A percentile compares a stretch with the other conserved stretches of the same genome.
Conservation (phyloP, 2,113 vertebrate genomes). For the Pica pica region DNA sequence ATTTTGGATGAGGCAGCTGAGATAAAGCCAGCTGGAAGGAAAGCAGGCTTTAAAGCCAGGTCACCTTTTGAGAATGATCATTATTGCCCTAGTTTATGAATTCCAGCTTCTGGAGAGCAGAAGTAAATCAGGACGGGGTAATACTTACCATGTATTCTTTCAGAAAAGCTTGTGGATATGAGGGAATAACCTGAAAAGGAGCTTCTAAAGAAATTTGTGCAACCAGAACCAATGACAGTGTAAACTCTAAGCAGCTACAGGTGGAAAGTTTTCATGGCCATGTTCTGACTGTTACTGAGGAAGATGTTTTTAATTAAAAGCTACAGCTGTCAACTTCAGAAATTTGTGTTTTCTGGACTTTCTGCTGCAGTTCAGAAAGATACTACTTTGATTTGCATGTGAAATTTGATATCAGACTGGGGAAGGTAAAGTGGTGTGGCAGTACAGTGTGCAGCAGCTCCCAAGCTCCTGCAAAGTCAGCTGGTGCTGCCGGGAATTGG, state of each 20-base stretch:
- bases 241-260: background rate
- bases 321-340: background rate
- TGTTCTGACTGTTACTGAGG: background rate
- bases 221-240: background rate
- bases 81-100: background rate
- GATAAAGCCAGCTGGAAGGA: background rate
- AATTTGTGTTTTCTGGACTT: background rate
- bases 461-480: background rate
- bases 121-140: background rate
- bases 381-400: background rate
- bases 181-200: background rate
- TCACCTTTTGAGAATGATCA: background rate
- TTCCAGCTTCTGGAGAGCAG: background rate
- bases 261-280: background rate
- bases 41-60: background rate
- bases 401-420: background rate
- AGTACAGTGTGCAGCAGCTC: accelerated
- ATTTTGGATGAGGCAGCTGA: background rate
- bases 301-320: background rate
- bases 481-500: background rate
- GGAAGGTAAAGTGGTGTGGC: background rate
- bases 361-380: background rate
- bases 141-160: background rate
- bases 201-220: background rate
- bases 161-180: background rate